A percentile compares a stretch with the other conserved stretches of the same genome.
phyloP scores from a whole-genome alignment of 2,797 vertebrate species.

The Sardinella longiceps region DNA sequence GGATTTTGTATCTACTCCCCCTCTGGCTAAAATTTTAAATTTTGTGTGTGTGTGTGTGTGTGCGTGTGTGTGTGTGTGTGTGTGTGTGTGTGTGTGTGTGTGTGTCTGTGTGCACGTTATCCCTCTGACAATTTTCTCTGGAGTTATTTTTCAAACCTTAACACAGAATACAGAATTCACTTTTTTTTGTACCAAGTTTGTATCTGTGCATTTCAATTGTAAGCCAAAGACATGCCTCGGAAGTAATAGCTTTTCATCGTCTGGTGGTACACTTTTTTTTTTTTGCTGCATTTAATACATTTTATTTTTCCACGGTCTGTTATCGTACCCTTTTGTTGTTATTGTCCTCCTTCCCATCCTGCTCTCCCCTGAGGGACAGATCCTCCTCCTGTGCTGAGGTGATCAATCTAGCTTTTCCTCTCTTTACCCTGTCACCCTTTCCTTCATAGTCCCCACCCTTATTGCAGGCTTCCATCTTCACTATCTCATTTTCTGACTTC shows the following conservation, averaged over 20 bases:
- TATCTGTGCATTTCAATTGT: conserved; percentile 12
- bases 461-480: conserved; percentile 26
- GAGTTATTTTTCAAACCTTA: not conserved
- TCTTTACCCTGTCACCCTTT: not conserved
- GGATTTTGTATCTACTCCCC: not conserved
- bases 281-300: not conserved
- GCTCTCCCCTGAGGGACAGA: not conserved
- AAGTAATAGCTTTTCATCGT: not conserved
- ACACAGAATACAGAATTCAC: not conserved
- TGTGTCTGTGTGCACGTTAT: not conserved
- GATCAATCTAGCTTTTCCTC: not conserved
- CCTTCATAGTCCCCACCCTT: not conserved
- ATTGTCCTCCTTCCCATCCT: not conserved
- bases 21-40: not conserved
- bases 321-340: conserved; percentile 32
- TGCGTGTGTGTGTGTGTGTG: not conserved
- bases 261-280: not conserved
- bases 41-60: conserved; percentile 10
- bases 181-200: not conserved
- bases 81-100: not conserved
- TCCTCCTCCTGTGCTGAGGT: not conserved
- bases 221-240: not conserved
- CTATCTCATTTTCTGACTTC: conserved; percentile 22
- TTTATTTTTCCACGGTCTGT: conserved; percentile 9
- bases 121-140: not conserved